Evolutionary conservation across 1,140 invertebrate species (phyloP).

Genomic region (Phymorhynchus buccinoides): DNA sequence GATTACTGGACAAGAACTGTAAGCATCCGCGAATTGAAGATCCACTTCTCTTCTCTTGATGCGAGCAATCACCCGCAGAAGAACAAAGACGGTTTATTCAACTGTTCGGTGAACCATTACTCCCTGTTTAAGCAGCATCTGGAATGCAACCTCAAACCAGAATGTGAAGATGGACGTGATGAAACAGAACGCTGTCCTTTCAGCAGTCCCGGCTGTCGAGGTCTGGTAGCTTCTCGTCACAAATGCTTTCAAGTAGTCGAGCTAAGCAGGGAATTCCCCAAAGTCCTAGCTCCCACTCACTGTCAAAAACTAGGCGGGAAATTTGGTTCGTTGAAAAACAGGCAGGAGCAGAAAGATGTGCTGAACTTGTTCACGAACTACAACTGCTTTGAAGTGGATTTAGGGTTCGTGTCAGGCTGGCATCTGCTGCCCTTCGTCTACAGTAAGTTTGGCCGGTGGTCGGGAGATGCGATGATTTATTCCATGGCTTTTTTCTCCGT

Average conservation of each 20-base stretch:
- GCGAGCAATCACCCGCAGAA: too few relatives aligned
- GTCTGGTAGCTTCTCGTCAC: neutral
- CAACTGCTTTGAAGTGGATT: neutral
- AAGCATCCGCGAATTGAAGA: too few relatives aligned
- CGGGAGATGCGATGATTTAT: neutral
- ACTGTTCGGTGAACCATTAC: slow-evolving; percentile 22
- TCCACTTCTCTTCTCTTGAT: too few relatives aligned
- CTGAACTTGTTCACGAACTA: neutral
- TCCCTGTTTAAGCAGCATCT: neutral
- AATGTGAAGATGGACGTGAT: slow-evolving; percentile 15
- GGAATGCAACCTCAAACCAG: neutral
- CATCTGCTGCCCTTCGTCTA: neutral
- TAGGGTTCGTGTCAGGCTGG: neutral
- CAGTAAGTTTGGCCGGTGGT: neutral
- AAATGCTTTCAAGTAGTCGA: neutral
- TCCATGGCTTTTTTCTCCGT: neutral
- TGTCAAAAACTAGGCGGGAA: neutral
- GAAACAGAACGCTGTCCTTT: neutral
- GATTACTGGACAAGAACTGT: too few relatives aligned
- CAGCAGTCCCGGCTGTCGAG: neutral
- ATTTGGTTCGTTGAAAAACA: neutral
- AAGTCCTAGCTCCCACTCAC: neutral
- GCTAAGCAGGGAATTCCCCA: neutral
- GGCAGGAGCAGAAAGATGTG: neutral
- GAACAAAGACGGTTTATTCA: too few relatives aligned